phyloP scores from a whole-genome alignment of 2,113 vertebrate genomes.

The Mungos mungo region DNA sequence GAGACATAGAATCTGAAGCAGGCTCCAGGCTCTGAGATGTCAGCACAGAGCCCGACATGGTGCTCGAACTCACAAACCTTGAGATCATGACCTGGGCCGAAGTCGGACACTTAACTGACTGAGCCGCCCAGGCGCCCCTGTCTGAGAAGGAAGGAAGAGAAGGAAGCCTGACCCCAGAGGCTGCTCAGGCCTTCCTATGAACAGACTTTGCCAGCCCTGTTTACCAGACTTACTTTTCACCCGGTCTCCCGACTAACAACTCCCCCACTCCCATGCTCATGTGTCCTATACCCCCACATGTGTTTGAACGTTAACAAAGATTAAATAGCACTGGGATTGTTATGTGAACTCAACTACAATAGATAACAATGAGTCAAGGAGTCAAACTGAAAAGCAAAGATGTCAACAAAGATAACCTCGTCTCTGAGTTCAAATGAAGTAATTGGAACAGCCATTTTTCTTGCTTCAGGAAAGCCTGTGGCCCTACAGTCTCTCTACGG shows the following conservation, averaged over 20 bases:
- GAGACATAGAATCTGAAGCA: too few relatives aligned
- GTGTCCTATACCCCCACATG: background rate
- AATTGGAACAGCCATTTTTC: background rate
- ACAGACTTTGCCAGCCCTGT: background rate
- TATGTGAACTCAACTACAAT: background rate
- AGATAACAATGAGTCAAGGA: background rate
- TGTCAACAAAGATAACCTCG: background rate
- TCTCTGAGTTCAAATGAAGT: background rate
- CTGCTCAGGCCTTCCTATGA: background rate
- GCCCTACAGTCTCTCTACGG: background rate
- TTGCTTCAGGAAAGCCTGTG: background rate
- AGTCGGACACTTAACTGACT: too few relatives aligned
- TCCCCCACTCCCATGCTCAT: rapidly evolving
- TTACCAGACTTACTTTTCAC: background rate
- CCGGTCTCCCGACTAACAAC: background rate
- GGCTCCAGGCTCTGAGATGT: too few relatives aligned
- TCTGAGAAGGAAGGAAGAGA: too few relatives aligned
- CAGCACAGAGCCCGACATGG: too few relatives aligned
- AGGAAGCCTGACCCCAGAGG: too few relatives aligned
- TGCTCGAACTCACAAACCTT: too few relatives aligned
- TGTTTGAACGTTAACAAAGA: background rate
- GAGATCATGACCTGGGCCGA: too few relatives aligned
- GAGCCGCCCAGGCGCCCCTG: too few relatives aligned
- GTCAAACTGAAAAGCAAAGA: background rate
- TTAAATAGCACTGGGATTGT: background rate